Percentiles rank a stretch among this genome's conserved stretches.
Conservation (phyloP, 2,888 invertebrate species). For the Agriopis marginaria region DNA sequence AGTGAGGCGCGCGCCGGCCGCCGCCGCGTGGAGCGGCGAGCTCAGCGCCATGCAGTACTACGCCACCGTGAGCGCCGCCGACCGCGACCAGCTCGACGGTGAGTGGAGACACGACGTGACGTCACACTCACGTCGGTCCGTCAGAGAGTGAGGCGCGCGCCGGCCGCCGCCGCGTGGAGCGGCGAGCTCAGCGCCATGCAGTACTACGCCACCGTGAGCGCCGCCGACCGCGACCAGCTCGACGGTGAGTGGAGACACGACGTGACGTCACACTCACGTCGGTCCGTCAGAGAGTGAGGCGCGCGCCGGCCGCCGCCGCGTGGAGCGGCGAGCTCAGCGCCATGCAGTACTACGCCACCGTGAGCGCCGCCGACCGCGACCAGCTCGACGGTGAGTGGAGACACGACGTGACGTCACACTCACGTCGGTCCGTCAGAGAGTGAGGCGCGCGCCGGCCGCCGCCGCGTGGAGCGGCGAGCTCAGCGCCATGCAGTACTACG, state of each 20-base stretch:
- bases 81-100: slow-evolving; percentile 92
- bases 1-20: slow-evolving; percentile 92
- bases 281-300: too few relatives aligned
- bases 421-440: too few relatives aligned
- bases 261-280: slow-evolving; percentile 83
- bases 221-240: slow-evolving; percentile 91
- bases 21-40: slow-evolving; percentile 98
- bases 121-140: slow-evolving; percentile 94
- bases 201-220: slow-evolving; percentile 99
- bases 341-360: too few relatives aligned
- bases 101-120: slow-evolving; percentile 51
- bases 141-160: slow-evolving; percentile 95
- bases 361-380: too few relatives aligned
- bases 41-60: slow-evolving; percentile 99
- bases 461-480: too few relatives aligned
- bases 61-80: slow-evolving; percentile 96
- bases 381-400: too few relatives aligned
- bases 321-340: too few relatives aligned
- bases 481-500: too few relatives aligned
- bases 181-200: slow-evolving; percentile 98
- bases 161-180: slow-evolving; percentile 96
- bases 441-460: too few relatives aligned
- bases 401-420: too few relatives aligned
- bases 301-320: too few relatives aligned
- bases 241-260: slow-evolving; percentile 86